Percentiles rank a stretch among this genome's conserved stretches.
Evolutionary conservation across 2,888 invertebrate species (phyloP).

Genomic region (Tenthredo mesomela): DNA sequence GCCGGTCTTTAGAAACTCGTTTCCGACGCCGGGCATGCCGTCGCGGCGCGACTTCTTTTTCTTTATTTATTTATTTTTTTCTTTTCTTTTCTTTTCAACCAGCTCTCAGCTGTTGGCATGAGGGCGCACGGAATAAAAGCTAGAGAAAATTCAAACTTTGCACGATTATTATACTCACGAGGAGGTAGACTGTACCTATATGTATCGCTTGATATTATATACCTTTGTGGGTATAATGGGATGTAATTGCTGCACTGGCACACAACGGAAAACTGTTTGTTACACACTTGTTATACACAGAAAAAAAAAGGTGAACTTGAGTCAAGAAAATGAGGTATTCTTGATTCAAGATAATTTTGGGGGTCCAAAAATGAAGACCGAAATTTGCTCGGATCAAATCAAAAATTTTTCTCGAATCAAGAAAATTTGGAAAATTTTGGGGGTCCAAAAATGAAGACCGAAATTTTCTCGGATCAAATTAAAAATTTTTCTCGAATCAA

Average conservation of each 20-base stretch:
- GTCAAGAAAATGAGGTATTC: no score
- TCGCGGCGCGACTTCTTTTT: not conserved
- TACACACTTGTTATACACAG: no score
- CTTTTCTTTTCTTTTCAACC: not conserved
- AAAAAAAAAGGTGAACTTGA: no score
- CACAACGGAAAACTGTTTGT: not conserved
- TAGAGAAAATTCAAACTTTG: constrained; percentile 6
- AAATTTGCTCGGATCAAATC: no score
- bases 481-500: no score
- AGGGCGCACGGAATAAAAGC: not conserved
- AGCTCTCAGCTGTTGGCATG: not conserved
- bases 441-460: no score
- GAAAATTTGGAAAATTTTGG: no score
- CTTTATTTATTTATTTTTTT: not conserved
- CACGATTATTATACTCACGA: not conserved
- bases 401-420: no score
- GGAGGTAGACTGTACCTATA: not conserved
- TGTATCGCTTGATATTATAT: not conserved
- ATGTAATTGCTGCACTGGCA: not conserved
- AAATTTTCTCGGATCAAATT: no score
- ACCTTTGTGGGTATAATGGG: not conserved
- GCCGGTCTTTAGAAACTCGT: constrained; percentile 32
- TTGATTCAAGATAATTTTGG: no score
- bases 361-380: no score
- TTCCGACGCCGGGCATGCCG: constrained; percentile 9